Conservation (phyloP, 2,797 vertebrate species). For the Takifugu rubripes region DNA sequence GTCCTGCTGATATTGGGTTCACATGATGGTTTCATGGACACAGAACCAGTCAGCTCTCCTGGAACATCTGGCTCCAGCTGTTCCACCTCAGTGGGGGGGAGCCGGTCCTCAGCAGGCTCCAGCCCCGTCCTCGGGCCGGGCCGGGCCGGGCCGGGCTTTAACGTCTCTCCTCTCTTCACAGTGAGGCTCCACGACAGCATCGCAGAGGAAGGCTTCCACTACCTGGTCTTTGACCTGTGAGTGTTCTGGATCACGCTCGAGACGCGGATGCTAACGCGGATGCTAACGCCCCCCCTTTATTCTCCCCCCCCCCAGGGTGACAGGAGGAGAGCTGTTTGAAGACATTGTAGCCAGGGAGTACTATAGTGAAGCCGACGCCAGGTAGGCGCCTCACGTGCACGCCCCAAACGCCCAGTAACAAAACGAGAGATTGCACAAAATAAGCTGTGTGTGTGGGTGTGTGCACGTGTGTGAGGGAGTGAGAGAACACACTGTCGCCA, state of each 20-base stretch:
- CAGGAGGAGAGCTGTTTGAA: constrained; percentile 95
- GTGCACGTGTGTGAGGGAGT: too few relatives aligned
- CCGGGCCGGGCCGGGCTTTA: too few relatives aligned
- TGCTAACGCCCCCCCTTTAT: constrained; percentile 42
- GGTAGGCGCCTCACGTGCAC: constrained; percentile 70
- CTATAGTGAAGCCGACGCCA: constrained; percentile 97
- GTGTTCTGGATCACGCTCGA: constrained; percentile 58
- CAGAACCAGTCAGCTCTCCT: constrained; percentile 30
- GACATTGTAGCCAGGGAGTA: constrained; percentile 98
- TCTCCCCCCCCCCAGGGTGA: constrained; percentile 61
- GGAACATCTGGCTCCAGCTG: constrained; percentile 18
- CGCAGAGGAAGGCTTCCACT: constrained; percentile 97
- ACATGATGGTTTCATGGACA: constrained; percentile 51
- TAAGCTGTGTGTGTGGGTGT: not conserved
- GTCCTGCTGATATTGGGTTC: constrained; percentile 69
- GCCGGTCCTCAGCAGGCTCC: too few relatives aligned
- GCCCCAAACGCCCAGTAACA: constrained; percentile 6
- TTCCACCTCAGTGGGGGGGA: not conserved
- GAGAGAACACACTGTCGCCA: constrained; percentile 10
- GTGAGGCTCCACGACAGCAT: constrained; percentile 97
- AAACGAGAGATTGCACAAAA: constrained; percentile 16
- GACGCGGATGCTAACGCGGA: constrained; percentile 34
- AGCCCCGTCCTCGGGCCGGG: too few relatives aligned
- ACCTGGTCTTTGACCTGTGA: constrained; percentile 98
- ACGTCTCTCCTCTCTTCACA: constrained; percentile 54